Percentiles rank a stretch among this genome's conserved stretches.
These are phyloP conservation scores for Drosophila bipectinata DNA, from an alignment of 1,140 invertebrate species.

Conservation along the genomic window DNA sequence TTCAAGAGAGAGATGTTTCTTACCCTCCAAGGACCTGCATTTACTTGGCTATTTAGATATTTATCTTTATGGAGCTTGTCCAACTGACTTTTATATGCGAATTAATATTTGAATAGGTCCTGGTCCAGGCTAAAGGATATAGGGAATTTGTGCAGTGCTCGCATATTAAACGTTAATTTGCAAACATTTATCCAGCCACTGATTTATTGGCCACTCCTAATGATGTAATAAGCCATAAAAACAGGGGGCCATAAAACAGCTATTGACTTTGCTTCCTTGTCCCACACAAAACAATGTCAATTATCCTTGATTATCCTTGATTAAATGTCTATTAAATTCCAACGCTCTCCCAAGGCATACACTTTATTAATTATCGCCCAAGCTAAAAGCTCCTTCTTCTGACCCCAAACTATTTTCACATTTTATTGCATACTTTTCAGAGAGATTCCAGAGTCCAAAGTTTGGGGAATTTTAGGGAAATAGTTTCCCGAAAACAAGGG, in stretches of 20 bases:
- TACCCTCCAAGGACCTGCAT: constrained; percentile 50
- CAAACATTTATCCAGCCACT: constrained; percentile 22
- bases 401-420: not conserved
- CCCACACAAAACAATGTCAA: not conserved
- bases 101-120: constrained; percentile 45
- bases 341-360: not conserved
- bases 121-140: constrained; percentile 19
- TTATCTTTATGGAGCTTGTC: constrained; percentile 53
- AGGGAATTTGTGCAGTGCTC: constrained; percentile 1
- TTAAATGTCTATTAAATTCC: not conserved
- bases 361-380: not conserved
- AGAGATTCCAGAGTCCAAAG: not conserved
- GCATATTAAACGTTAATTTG: constrained; percentile 33
- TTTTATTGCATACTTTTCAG: constrained; percentile 8
- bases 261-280: not conserved
- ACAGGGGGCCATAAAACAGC: constrained; percentile 1
- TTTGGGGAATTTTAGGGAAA: constrained; percentile 4
- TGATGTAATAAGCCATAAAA: constrained; percentile 33
- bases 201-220: constrained; percentile 31
- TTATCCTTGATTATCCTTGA: not conserved
- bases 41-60: constrained; percentile 57
- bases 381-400: constrained; percentile 4
- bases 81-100: constrained; percentile 54
- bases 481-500: constrained; percentile 19
- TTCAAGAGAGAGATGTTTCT: not conserved